Percentiles rank a stretch among this genome's conserved stretches.
These are phyloP conservation scores for Automeris io DNA, from an alignment of 2,888 invertebrate genomes.

Conservation along the genomic window DNA sequence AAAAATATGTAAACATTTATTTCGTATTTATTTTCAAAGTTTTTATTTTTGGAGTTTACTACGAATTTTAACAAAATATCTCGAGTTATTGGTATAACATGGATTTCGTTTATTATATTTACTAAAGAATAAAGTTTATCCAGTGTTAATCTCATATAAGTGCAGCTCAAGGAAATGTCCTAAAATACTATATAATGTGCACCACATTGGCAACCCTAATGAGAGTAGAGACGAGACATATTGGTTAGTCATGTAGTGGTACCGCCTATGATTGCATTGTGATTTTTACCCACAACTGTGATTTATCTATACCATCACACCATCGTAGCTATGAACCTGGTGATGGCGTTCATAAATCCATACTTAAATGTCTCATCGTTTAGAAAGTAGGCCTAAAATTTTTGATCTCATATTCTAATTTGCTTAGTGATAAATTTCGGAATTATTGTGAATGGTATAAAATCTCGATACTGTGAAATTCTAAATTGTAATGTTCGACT, in stretches of 20 bases:
- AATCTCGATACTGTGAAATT: conserved; percentile 65
- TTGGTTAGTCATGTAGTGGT: conserved; percentile 55
- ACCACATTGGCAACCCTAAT: neutral
- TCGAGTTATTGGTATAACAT: too few species aligned
- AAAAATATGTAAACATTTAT: too few species aligned
- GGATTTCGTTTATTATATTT: too few species aligned
- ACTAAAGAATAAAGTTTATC: too few species aligned
- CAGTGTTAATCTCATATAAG: too few species aligned
- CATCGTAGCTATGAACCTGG: conserved; percentile 46
- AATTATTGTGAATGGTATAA: conserved; percentile 58
- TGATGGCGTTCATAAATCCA: conserved; percentile 70
- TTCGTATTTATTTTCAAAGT: too few species aligned
- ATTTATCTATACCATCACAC: conserved; percentile 70
- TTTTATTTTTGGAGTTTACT: too few species aligned
- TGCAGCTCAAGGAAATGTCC: too few species aligned
- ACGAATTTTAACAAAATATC: too few species aligned
- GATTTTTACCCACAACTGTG: conserved; percentile 71
- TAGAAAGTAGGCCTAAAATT: conserved; percentile 76
- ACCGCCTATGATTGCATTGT: conserved; percentile 71
- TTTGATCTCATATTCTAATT: conserved; percentile 78
- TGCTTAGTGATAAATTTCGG: conserved; percentile 74
- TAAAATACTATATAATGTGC: too few species aligned
- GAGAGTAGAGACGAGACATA: conserved; percentile 25
- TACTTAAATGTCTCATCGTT: conserved; percentile 69
- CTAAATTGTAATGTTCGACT: conserved; percentile 64